A percentile compares a stretch with the other conserved stretches of the same genome.
phyloP scores from a whole-genome alignment of 23 tunicate genomes.

The Phallusia fumigata region DNA sequence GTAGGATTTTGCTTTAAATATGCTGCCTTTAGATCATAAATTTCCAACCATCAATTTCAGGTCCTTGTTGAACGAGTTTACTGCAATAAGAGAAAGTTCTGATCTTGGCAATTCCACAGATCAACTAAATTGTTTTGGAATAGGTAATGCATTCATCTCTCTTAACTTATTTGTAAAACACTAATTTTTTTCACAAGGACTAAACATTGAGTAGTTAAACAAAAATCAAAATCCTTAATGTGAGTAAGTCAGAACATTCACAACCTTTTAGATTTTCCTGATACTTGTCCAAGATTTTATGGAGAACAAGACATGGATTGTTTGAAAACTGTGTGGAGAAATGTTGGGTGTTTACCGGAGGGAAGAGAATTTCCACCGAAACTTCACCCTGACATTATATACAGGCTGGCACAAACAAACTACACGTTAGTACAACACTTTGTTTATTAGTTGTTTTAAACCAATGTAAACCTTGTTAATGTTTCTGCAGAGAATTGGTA shows the following conservation, averaged over 20 bases:
- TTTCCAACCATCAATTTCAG: not conserved
- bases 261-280: not conserved
- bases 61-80: not conserved
- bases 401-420: not conserved
- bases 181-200: no score
- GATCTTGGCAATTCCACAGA: not conserved
- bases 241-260: not conserved
- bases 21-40: no score
- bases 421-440: not conserved
- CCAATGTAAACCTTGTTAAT: not conserved
- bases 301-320: conserved; percentile 27
- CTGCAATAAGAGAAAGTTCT: not conserved
- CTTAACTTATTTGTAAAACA: no score
- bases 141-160: not conserved
- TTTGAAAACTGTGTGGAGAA: conserved; percentile 18
- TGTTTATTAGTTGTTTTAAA: not conserved
- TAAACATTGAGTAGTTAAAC: no score
- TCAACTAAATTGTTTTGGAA: conserved; percentile 1
- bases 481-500: not conserved
- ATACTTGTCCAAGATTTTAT: not conserved
- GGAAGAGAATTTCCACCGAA: conserved; percentile 25
- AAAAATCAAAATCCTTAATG: no score
- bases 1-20: not conserved
- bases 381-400: not conserved
- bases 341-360: conserved; percentile 18